Conservation (phyloP, 1,140 invertebrate genomes). For the Colletes gigas region DNA sequence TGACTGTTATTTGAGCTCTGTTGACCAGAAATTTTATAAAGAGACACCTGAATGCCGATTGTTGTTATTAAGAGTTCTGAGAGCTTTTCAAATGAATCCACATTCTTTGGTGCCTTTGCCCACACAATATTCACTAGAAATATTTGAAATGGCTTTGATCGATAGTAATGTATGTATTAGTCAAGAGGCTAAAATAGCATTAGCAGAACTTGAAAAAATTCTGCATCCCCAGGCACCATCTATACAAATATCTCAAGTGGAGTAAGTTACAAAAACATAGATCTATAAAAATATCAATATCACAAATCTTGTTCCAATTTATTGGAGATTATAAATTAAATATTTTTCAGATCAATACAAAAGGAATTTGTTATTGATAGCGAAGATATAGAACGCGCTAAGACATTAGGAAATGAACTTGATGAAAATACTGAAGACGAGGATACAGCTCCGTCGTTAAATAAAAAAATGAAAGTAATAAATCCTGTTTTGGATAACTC, state of each 20-base stretch:
- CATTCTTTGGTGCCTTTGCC: slow-evolving; percentile 63
- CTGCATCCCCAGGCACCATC: slow-evolving; percentile 69
- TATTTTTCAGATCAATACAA: slow-evolving; percentile 43
- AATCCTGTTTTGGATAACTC: background rate
- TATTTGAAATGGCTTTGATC: slow-evolving; percentile 69
- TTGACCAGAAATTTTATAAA: slow-evolving; percentile 64
- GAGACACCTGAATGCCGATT: slow-evolving; percentile 64
- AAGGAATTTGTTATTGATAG: slow-evolving; percentile 29
- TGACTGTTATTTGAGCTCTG: slow-evolving; percentile 63
- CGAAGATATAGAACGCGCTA: background rate
- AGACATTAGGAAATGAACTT: slow-evolving; percentile 13
- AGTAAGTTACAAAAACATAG: slow-evolving; percentile 39
- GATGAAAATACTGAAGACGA: background rate
- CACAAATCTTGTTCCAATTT: slow-evolving; percentile 5
- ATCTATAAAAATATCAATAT: background rate
- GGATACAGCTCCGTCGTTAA: background rate
- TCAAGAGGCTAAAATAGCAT: slow-evolving; percentile 64
- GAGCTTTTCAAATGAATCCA: slow-evolving; percentile 66
- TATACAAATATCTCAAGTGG: slow-evolving; percentile 54
- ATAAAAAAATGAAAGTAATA: slow-evolving; percentile 40
- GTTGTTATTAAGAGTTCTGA: slow-evolving; percentile 65
- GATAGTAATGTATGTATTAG: slow-evolving; percentile 64
- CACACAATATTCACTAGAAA: slow-evolving; percentile 66
- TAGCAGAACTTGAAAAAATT: slow-evolving; percentile 71
- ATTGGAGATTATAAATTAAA: slow-evolving; percentile 7